Evolutionary conservation across 1,140 invertebrate genomes (phyloP).

Genomic region (Leptinotarsa texana): DNA sequence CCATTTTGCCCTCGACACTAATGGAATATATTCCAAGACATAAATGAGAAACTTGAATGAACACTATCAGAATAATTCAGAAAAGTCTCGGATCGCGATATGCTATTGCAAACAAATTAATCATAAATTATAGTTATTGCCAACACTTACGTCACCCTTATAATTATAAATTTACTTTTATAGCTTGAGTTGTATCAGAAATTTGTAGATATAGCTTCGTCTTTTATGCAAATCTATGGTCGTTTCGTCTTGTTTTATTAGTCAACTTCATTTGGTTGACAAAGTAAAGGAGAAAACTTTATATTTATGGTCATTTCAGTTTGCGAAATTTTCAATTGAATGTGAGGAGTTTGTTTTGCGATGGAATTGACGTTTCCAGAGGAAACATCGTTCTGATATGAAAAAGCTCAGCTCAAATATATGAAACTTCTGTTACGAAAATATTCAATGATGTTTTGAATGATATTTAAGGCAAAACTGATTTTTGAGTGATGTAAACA

Average conservation of each 20-base stretch:
- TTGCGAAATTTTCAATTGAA: background rate
- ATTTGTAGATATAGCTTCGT: constrained; percentile 43
- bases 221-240: constrained; percentile 41
- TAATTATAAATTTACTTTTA: constrained; percentile 50
- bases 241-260: constrained; percentile 37
- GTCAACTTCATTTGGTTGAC: constrained; percentile 40
- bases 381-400: background rate
- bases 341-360: background rate
- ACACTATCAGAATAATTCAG: background rate
- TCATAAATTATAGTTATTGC: constrained; percentile 47
- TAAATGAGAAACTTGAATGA: too few relatives aligned
- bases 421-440: too few relatives aligned
- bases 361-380: background rate
- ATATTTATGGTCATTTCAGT: constrained; percentile 18
- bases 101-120: constrained; percentile 43
- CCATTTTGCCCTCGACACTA: too few relatives aligned
- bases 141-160: constrained; percentile 48
- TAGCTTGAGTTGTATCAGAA: constrained; percentile 46
- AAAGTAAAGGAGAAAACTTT: constrained; percentile 27
- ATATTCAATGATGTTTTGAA: too few relatives aligned
- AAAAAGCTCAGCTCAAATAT: too few relatives aligned
- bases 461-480: too few relatives aligned
- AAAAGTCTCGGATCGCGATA: background rate
- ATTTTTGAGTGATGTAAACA: too few relatives aligned
- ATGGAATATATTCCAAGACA: background rate